Conservation (phyloP, 2,797 vertebrate species). For the Ctenosaura bakeri region DNA sequence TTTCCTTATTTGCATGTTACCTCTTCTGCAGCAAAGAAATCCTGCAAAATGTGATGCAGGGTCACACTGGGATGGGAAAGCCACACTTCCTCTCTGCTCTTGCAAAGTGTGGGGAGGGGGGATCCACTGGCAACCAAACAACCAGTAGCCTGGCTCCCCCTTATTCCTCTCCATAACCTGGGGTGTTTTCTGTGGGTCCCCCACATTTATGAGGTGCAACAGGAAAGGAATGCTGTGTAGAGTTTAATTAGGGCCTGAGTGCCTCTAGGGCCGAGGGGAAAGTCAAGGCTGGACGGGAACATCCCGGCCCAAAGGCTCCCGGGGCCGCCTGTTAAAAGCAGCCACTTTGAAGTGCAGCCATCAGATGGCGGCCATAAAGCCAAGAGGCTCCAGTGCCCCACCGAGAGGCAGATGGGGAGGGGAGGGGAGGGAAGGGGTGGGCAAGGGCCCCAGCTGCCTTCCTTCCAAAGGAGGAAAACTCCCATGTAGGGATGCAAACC, state of each 20-base stretch:
- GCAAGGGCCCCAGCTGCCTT: background rate
- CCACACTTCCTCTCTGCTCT: too few species aligned
- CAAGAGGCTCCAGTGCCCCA: slow-evolving; percentile 37
- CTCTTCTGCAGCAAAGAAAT: too few species aligned
- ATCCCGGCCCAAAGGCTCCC: background rate
- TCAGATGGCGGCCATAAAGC: slow-evolving; percentile 2
- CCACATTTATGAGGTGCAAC: slow-evolving; percentile 59
- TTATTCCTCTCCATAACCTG: slow-evolving; percentile 23
- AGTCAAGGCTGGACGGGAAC: slow-evolving; percentile 33
- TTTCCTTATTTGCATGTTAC: too few species aligned
- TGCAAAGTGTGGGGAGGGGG: too few species aligned
- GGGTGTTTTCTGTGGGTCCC: background rate
- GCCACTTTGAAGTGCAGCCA: slow-evolving; percentile 68
- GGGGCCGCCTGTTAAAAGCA: slow-evolving; percentile 48
- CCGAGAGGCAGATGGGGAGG: fast-evolving
- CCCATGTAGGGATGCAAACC: too few species aligned
- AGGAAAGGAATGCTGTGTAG: slow-evolving; percentile 66
- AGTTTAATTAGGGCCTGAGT: slow-evolving; percentile 65
- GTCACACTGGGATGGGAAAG: background rate
- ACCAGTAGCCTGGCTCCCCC: background rate
- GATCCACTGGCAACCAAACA: background rate
- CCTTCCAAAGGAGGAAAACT: background rate
- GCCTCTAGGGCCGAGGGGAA: slow-evolving; percentile 39
- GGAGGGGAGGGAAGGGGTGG: fast-evolving
- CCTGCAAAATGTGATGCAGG: background rate